A percentile compares a stretch with the other conserved stretches of the same genome.
These are phyloP conservation scores for Chelmon rostratus DNA, from an alignment of 2,797 vertebrate genomes.

Conservation along the genomic window DNA sequence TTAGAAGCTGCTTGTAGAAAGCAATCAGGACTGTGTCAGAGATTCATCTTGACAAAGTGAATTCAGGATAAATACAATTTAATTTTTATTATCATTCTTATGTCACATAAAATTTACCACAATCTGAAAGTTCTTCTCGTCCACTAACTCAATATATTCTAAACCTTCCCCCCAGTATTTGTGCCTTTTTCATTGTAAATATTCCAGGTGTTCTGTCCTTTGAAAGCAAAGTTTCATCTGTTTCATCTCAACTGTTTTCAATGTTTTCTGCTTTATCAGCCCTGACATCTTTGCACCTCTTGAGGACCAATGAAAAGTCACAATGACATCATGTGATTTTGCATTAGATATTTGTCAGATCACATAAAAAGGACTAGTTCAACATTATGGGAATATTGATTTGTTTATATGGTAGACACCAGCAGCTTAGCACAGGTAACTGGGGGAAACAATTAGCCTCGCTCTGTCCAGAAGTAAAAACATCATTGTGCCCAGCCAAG, in stretches of 20 bases:
- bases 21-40: not conserved
- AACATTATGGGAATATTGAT: not conserved
- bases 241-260: too few relatives aligned
- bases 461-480: too few relatives aligned
- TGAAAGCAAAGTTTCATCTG: too few relatives aligned
- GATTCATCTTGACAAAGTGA: not conserved
- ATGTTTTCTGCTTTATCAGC: not conserved
- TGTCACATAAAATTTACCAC: slow-evolving; percentile 46
- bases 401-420: too few relatives aligned
- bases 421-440: too few relatives aligned
- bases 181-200: not conserved
- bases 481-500: too few relatives aligned
- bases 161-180: not conserved
- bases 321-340: not conserved
- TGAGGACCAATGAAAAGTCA: not conserved
- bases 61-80: slow-evolving; percentile 6
- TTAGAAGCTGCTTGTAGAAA: not conserved
- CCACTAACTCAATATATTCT: not conserved
- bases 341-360: slow-evolving; percentile 1
- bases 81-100: slow-evolving; percentile 19
- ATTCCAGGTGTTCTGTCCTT: not conserved
- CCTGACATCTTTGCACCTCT: not conserved
- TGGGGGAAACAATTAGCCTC: too few relatives aligned
- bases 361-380: not conserved
- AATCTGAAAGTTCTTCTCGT: not conserved